Evolutionary conservation across 1,140 invertebrate genomes (phyloP), one percentile per base, ranked within the genome.

Genomic region (Thaumetopoea pityocampa): DNA sequence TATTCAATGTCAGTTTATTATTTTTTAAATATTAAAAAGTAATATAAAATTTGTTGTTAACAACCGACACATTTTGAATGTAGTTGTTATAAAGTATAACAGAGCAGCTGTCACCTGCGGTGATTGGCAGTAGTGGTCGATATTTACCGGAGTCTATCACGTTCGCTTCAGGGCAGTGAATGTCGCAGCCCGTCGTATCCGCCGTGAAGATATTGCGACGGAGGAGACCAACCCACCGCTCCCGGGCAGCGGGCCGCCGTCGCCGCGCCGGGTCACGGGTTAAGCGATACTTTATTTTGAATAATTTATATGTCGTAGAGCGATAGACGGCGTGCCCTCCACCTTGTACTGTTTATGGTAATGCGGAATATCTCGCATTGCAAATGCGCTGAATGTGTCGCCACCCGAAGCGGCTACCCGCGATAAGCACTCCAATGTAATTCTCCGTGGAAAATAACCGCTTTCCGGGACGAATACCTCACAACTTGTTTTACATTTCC

Each of bases 211-310:
- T n/a, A n/a, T n/a, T n/a, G n/a, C n/a, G n/a, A n/a, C n/a, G n/a
- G n/a, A n/a, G n/a, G n/a, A n/a, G n/a, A n/a, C n/a, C n/a, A n/a
- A n/a, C 41, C 35, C 17, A 36, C 40, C 43, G 49, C 58, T 51
- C 52, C 52, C 54, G 56, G 48, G 37, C 53, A 38, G 24, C 53
- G 19, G 57, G 60, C 36, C 51, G 54, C 63, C 54, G 67, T 57
- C 49, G 58, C 55, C 52, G 59, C 57, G 33, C 51, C 53, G 56
- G 77, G 71, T 84, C 72, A 69, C 41, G 49, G 80, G 77, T 81
- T 84, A 84, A 84, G 77, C 77, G 77, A 84, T 81, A 84, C 80
- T 84, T 84, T 81, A 84, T 80, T 81, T 80, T 84, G 80, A 84
- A 84, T 84, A 81, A 81, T 84, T 81, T 84, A 81, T 81, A 84